These are phyloP conservation scores for Drosophila austrosaltans DNA, from an alignment of 2,888 invertebrate genomes.

Conservation along the genomic window DNA sequence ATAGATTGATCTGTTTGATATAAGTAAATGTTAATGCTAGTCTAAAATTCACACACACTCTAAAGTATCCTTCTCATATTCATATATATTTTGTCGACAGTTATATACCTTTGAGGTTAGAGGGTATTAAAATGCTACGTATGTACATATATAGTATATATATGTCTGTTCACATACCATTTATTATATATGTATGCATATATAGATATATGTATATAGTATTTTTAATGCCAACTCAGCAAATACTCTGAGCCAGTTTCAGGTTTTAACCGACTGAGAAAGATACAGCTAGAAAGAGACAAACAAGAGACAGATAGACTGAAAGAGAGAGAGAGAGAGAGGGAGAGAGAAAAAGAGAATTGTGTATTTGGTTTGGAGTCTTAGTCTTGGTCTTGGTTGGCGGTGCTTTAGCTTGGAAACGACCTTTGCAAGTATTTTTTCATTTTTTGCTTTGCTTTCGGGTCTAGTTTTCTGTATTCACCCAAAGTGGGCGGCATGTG, in stretches of 20 bases:
- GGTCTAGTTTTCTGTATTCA: conserved; percentile 20
- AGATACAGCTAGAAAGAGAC: conserved; percentile 3
- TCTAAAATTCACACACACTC: too few relatives aligned
- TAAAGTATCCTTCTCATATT: too few relatives aligned
- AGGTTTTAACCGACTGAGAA: conserved; percentile 40
- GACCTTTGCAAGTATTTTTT: conserved; percentile 46
- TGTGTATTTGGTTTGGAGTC: conserved; percentile 9
- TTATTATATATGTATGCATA: background rate
- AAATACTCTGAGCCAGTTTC: conserved; percentile 46
- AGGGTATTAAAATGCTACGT: too few relatives aligned
- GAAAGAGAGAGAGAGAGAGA: background rate
- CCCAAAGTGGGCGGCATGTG: conserved; percentile 13
- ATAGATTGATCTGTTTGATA: too few relatives aligned
- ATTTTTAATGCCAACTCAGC: conserved; percentile 43
- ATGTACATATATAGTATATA: too few relatives aligned
- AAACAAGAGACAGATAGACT: background rate
- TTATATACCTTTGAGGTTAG: too few relatives aligned
- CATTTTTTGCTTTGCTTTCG: conserved; percentile 16
- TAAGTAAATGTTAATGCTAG: too few relatives aligned
- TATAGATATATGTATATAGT: background rate
- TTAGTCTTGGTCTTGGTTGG: conserved; percentile 9
- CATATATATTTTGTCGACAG: too few relatives aligned
- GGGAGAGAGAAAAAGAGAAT: conserved; percentile 10
- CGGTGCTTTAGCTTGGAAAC: conserved; percentile 32
- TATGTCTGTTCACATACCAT: conserved; percentile 8